phyloP scores from a whole-genome alignment of 2,797 vertebrate species.

The Fistularia commersonii region DNA sequence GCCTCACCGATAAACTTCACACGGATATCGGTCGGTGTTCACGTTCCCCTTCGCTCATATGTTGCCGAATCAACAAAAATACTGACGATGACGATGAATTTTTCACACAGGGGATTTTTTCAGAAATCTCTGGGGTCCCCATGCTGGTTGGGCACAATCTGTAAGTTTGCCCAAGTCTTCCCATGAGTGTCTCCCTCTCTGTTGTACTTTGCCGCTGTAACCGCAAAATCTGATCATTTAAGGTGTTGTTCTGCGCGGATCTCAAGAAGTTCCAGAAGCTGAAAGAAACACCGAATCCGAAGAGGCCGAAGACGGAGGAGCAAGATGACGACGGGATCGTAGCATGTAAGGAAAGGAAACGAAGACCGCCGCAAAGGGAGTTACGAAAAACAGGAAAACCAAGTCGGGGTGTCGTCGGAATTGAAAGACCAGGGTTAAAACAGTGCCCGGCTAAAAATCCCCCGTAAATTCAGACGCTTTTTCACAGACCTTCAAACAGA shows the following conservation, averaged over 20 bases:
- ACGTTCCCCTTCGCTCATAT: not conserved
- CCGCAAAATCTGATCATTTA: slow-evolving; percentile 9
- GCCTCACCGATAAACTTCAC: slow-evolving; percentile 82
- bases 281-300: slow-evolving; percentile 39
- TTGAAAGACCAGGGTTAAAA: slow-evolving; percentile 32
- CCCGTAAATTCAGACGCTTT: not conserved
- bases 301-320: slow-evolving; percentile 43
- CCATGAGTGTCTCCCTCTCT: not conserved
- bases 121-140: slow-evolving; percentile 79
- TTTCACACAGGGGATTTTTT: slow-evolving; percentile 81
- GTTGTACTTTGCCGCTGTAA: slow-evolving; percentile 3
- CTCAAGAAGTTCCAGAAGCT: slow-evolving; percentile 80
- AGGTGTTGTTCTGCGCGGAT: slow-evolving; percentile 94
- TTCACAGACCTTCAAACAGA: not conserved
- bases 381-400: slow-evolving; percentile 15
- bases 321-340: slow-evolving; percentile 10
- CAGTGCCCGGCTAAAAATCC: no score
- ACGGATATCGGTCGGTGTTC: slow-evolving; percentile 82
- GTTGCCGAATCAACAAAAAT: not conserved
- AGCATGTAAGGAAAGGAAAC: slow-evolving; percentile 29
- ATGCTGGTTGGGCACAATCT: slow-evolving; percentile 86
- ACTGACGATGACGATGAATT: not conserved
- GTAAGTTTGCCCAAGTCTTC: slow-evolving; percentile 69
- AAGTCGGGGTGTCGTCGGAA: slow-evolving; percentile 20
- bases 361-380: slow-evolving; percentile 27